These are phyloP conservation scores for Galerucella pusilla DNA, from an alignment of 2,888 invertebrate species.

Conservation along the genomic window DNA sequence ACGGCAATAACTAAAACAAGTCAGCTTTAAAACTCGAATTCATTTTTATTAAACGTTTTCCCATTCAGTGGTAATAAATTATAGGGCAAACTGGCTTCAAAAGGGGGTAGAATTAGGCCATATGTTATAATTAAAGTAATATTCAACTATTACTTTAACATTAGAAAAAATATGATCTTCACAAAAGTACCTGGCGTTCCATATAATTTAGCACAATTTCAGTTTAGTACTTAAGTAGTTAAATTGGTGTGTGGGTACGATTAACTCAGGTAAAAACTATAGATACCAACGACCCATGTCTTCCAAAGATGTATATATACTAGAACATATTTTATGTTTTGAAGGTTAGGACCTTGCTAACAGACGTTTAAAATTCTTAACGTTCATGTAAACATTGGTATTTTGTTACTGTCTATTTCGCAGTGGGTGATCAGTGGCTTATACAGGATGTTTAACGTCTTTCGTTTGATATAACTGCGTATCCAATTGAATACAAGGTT, in stretches of 20 bases:
- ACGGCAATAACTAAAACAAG: conserved; percentile 2
- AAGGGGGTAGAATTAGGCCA: conserved; percentile 28
- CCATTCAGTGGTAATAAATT: conserved; percentile 38
- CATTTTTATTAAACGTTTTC: conserved; percentile 42
- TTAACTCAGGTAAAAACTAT: conserved; percentile 40
- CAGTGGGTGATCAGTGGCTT: conserved; percentile 12
- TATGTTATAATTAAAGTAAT: conserved; percentile 46
- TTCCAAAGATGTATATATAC: conserved; percentile 14
- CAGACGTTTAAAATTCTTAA: conserved; percentile 29
- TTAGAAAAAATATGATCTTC: conserved; percentile 44
- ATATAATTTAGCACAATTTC: conserved; percentile 49
- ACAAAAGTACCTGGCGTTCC: conserved; percentile 34
- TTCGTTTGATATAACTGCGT: background rate
- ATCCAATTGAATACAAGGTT: conserved; percentile 17
- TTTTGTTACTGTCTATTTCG: conserved; percentile 18
- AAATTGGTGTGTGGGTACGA: conserved; percentile 37
- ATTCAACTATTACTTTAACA: conserved; percentile 45
- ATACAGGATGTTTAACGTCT: conserved; percentile 12
- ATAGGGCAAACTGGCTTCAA: conserved; percentile 31
- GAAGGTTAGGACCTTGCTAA: conserved; percentile 20
- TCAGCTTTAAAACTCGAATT: conserved; percentile 12
- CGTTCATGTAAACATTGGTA: conserved; percentile 19
- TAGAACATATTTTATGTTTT: conserved; percentile 21
- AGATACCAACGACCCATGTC: conserved; percentile 5
- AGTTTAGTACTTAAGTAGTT: conserved; percentile 37